These are phyloP conservation scores for Spizella passerina DNA, from an alignment of 2,797 vertebrate species.

Conservation along the genomic window DNA sequence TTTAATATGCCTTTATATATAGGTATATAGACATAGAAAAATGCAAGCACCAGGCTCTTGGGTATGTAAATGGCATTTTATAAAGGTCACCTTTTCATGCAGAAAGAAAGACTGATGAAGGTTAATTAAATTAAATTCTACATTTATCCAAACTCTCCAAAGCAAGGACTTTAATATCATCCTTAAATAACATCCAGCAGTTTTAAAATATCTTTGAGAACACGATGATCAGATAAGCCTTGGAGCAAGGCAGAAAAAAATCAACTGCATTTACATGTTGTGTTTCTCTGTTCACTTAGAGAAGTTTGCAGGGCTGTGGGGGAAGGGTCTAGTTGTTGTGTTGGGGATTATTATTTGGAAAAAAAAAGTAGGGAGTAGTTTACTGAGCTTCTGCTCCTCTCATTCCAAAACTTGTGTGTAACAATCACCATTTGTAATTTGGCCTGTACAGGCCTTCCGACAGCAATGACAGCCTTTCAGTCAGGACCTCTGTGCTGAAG, in stretches of 20 bases:
- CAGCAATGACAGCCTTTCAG: background rate
- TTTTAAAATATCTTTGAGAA: constrained; percentile 29
- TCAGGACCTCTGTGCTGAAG: background rate
- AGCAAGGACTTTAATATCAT: constrained; percentile 19
- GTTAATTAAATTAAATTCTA: constrained; percentile 57
- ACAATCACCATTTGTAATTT: background rate
- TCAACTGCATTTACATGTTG: background rate
- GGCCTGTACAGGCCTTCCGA: background rate
- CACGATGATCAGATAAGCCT: background rate
- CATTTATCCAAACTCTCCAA: constrained; percentile 24
- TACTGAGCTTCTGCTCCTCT: background rate
- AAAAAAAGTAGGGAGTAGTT: background rate
- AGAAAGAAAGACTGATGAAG: constrained; percentile 23
- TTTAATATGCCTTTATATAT: background rate
- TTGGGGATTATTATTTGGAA: background rate
- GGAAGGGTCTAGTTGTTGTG: background rate
- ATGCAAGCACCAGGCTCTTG: background rate
- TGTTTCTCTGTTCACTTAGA: background rate
- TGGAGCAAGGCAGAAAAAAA: background rate
- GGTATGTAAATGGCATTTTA: constrained; percentile 32
- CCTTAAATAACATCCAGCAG: constrained; percentile 13
- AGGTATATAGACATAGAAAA: background rate
- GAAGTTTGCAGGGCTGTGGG: background rate
- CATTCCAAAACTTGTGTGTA: background rate
- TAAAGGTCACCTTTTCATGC: constrained; percentile 50